Base-by-base conservation (phyloP, 2,797 vertebrate genomes). In the Tarsius wallacei region DNA sequence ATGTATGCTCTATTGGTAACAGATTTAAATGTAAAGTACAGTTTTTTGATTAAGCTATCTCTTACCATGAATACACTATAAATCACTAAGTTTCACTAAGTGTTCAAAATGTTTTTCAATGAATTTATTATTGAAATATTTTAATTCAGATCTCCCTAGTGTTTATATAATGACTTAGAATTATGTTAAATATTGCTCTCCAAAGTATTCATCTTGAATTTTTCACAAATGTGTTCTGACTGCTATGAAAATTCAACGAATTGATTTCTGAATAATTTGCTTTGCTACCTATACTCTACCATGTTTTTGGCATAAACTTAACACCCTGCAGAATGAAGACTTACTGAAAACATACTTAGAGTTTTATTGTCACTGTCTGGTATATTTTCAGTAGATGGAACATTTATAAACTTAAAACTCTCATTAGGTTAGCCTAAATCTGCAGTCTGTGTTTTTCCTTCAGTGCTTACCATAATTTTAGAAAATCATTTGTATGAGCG, bases 61-160 rank as follows among this genome's bases (percentile, higher is more conserved):
- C 16, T 53, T 82, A 64, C 61, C 68, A 82, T 33, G 85, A 86
- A 59, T 73, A 76, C 3, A 24, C 14, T 33, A 64, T 26, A 76
- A 68, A 57, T 77, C 24, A 66, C 84, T 31, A 87, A 74, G 7
- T 1, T 74, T 73, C 91, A 22, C 59, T 92, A 63, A 82, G 36
- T 81, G 28, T 70, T 11, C 12, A 88, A 36, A 63, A 42, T 68
- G 42, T 74, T 77, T 76, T 87, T 14, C 28, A 66, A 63, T 47
- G 5, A 85, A 51, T n/a, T 33, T 2, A 81, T 51, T 96, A 85
- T 55, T 96, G 31, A 80, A 84, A 64, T 84, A 88, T 55, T 94
- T 83, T 53, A 84, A 51, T 87, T 91, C 7, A 66, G 1, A 84
- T 82, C 5, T 71, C n/a, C 8, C 4, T 64, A 73, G 6, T 73